These are phyloP conservation scores for Chionomys nivalis DNA, from an alignment of 2,113 vertebrate genomes.

Conservation along the genomic window DNA sequence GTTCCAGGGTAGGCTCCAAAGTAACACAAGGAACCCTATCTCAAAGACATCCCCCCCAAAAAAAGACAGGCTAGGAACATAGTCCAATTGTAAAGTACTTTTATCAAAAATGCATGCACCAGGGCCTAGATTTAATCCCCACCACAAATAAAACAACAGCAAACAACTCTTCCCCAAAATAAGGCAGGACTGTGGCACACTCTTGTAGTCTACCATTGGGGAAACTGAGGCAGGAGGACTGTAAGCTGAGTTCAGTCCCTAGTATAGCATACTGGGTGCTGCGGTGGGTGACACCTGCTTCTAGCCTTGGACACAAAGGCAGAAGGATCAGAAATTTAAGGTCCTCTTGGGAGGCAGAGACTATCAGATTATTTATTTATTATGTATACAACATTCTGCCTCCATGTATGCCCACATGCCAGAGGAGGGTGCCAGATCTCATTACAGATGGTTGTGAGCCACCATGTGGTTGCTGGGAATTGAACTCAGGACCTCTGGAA, in stretches of 20 bases:
- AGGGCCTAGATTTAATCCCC: neutral
- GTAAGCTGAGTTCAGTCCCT: neutral
- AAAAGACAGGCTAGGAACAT: neutral
- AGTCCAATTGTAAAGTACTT: neutral
- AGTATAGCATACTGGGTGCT: neutral
- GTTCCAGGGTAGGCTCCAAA: too few species aligned
- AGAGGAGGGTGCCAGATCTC: too few species aligned
- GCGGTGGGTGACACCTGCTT: neutral
- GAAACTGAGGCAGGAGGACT: neutral
- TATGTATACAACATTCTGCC: too few species aligned
- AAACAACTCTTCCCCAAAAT: neutral
- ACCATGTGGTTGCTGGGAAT: too few species aligned
- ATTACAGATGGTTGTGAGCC: too few species aligned
- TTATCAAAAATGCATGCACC: neutral
- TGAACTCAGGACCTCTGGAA: too few species aligned
- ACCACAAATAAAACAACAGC: neutral
- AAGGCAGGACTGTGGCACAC: neutral
- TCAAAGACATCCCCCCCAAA: too few species aligned
- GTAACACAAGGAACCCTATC: too few species aligned
- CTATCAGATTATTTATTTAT: too few species aligned
- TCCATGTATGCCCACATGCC: too few species aligned
- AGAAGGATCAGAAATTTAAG: neutral
- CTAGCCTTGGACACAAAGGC: neutral
- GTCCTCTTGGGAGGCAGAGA: neutral
- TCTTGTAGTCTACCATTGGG: neutral